These are phyloP conservation scores for Lottia gigantea DNA, from an alignment of 2,888 invertebrate genomes.

Conservation along the genomic window DNA sequence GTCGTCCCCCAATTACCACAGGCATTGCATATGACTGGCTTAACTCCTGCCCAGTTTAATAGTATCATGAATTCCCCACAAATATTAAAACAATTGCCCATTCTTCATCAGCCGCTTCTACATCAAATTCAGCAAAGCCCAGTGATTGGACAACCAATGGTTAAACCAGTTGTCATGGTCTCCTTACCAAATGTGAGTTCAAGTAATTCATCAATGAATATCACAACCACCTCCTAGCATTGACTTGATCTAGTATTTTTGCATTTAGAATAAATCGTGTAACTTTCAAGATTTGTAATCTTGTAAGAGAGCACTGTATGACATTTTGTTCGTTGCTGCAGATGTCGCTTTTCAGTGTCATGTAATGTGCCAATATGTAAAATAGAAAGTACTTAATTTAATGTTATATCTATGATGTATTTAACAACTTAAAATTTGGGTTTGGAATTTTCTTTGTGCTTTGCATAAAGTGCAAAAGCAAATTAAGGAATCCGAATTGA, in stretches of 20 bases:
- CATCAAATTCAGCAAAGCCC: conserved; percentile 30
- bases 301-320: no score
- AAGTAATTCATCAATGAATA: conserved; percentile 12
- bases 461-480: no score
- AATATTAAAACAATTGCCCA: conserved; percentile 43
- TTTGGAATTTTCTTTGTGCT: no score
- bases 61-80: conserved; percentile 37
- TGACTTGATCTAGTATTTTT: background rate
- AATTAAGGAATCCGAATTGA: no score
- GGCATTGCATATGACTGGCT: conserved; percentile 30
- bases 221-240: conserved; percentile 13
- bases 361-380: no score
- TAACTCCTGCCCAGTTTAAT: conserved; percentile 38
- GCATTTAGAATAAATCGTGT: no score
- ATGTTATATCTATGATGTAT: no score
- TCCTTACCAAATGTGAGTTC: conserved; percentile 32
- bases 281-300: no score
- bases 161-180: conserved; percentile 41
- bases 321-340: no score
- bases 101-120: conserved; percentile 39
- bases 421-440: no score
- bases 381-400: no score
- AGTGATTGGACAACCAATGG: conserved; percentile 32
- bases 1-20: conserved; percentile 42
- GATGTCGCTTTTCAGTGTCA: no score